These are phyloP conservation scores for Leucophenga varia DNA, from an alignment of 1,140 invertebrate species.

Conservation along the genomic window DNA sequence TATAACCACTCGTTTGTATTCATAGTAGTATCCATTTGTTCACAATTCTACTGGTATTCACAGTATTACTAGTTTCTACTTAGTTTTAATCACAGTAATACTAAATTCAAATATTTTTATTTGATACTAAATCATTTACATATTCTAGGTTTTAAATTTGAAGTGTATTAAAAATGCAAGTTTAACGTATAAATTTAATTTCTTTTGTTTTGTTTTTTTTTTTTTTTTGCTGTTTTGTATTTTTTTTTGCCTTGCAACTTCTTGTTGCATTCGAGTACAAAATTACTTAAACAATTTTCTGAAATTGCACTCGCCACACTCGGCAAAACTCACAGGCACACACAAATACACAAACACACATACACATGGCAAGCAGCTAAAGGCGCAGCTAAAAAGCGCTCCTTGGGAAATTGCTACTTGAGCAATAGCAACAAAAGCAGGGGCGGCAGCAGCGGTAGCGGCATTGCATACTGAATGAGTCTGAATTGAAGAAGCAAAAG, in stretches of 20 bases:
- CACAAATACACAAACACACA: constrained; percentile 11
- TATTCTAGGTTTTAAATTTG: no score
- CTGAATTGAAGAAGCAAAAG: no score
- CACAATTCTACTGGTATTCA: background rate
- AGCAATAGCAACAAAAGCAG: no score
- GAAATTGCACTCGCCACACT: constrained; percentile 48
- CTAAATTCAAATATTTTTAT: no score
- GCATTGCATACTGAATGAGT: no score
- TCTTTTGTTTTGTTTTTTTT: background rate
- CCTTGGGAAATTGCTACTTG: no score
- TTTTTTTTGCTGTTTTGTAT: background rate
- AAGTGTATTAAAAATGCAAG: no score
- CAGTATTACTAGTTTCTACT: background rate
- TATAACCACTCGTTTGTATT: no score
- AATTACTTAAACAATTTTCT: constrained; percentile 53
- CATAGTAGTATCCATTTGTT: background rate
- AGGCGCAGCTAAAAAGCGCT: no score
- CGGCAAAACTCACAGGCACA: constrained; percentile 33
- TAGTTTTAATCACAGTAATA: background rate
- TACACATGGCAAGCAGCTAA: constrained; percentile 18
- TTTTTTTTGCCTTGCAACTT: constrained; percentile 21
- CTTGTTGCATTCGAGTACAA: constrained; percentile 51
- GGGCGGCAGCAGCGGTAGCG: no score
- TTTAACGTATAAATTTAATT: no score
- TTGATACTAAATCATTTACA: no score